phyloP scores from a whole-genome alignment of 2,797 vertebrate genomes.

The Scolopax bukidnonensis region DNA sequence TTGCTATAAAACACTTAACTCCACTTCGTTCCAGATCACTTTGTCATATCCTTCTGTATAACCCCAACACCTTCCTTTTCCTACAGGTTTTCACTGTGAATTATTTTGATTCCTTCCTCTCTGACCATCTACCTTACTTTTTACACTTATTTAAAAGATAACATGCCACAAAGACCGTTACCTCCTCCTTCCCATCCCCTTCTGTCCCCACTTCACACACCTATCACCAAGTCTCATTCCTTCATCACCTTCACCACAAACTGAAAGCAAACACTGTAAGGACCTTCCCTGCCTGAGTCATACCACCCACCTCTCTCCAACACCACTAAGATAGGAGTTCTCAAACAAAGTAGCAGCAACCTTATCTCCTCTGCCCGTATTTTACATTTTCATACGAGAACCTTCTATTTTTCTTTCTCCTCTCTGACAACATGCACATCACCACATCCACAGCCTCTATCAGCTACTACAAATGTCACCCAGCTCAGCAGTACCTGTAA shows the following conservation, averaged over 20 bases:
- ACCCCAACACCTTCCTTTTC: neutral
- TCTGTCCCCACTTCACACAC: neutral
- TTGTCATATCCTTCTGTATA: neutral
- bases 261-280: neutral
- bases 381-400: neutral
- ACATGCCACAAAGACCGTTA: neutral
- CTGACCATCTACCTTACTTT: neutral
- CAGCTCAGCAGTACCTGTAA: neutral
- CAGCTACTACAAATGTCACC: neutral
- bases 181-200: neutral
- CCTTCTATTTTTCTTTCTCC: neutral
- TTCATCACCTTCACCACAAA: neutral
- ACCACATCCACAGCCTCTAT: neutral
- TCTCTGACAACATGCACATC: neutral
- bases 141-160: neutral
- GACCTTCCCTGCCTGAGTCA: neutral
- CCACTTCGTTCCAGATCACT: neutral
- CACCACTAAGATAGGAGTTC: neutral
- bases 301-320: neutral
- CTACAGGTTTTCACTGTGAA: neutral
- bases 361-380: neutral
- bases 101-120: neutral
- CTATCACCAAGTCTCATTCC: neutral
- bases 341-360: neutral
- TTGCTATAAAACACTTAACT: fast-evolving